Conservation (phyloP, 2,888 invertebrate genomes). For the Alitta virens region DNA sequence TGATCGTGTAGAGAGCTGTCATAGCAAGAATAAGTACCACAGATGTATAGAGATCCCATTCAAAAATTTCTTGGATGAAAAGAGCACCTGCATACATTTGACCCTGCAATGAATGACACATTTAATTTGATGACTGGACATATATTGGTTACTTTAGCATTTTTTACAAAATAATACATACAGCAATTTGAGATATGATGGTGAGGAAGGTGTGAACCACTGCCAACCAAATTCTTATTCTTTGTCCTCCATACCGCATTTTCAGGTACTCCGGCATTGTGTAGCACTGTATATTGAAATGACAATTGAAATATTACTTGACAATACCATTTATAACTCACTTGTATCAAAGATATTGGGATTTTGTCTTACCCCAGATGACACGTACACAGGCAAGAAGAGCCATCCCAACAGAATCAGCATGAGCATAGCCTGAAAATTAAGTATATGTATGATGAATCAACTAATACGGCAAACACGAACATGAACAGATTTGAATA, state of each 20-base stretch:
- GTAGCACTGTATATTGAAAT: constrained; percentile 33
- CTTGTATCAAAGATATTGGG: too few relatives aligned
- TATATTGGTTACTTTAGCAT: too few relatives aligned
- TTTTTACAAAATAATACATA: constrained; percentile 9
- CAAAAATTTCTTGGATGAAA: constrained; percentile 54
- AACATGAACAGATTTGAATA: too few relatives aligned
- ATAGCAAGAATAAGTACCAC: constrained; percentile 49
- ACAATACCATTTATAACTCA: too few relatives aligned
- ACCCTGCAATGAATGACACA: constrained; percentile 16
- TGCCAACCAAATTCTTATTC: constrained; percentile 39
- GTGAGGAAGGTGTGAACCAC: constrained; percentile 36
- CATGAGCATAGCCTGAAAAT: constrained; percentile 55
- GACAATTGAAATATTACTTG: too few relatives aligned
- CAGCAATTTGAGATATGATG: constrained; percentile 41
- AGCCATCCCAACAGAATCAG: constrained; percentile 58
- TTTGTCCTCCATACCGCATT: constrained; percentile 40
- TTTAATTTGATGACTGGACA: too few relatives aligned
- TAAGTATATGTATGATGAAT: too few relatives aligned
- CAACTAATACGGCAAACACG: too few relatives aligned
- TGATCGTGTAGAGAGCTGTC: constrained; percentile 55
- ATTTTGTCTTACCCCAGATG: constrained; percentile 46
- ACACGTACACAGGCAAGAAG: constrained; percentile 57
- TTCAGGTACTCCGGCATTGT: constrained; percentile 47
- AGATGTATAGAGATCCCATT: constrained; percentile 53
- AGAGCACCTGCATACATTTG: constrained; percentile 54